Evolutionary conservation across 2,797 vertebrate genomes (phyloP), one percentile per base, ranked within the genome.

Genomic region (Scyliorhinus canicula): DNA sequence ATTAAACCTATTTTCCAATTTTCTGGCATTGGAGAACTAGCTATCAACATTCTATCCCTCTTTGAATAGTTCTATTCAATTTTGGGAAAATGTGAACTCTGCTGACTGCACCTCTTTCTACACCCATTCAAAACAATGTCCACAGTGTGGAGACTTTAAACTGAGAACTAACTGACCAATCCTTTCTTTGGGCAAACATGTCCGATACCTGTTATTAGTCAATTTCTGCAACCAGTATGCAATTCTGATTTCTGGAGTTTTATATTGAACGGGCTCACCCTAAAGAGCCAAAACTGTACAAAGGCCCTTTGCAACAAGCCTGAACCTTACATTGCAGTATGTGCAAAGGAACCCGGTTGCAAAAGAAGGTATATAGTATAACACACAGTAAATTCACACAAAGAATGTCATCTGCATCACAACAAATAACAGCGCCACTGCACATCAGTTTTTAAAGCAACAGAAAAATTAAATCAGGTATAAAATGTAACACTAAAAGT

Each of bases 201-300:
- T 44, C 67, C 2, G 9, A 7, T 26, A 5, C 5, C 4, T 74
- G 0, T 74, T 74, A 35, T 74, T 50, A 52, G 31, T 94, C 50
- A 14, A 50, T 94, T 94, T 94, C 93, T 94, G 63, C 65, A 94
- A n/a, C 93, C 93, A 94, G 93, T 71, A 94, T 94, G 93, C 93
- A 74, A n/a, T 71, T 71, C 69, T 94, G 67, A 94, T 50, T 55
- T 65, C 40, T 52, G 35, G 47, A 94, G 28, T 55, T 94, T 94
- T 52, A 74, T 19, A 16, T 74, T 94, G 50, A 74, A 35, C 9
- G 31, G 67, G 28, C 47, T 94, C 47, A 69, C 35, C 93, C 93
- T 71, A 52, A 71, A 44, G 31, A 94, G 67, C 44, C 93, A 94
- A 50, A 94, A 35, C 86, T 60, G 35, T 55, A 35, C 31, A 60